phyloP scores from a whole-genome alignment of 2,888 invertebrate species.

The Tetragnatha montana region DNA sequence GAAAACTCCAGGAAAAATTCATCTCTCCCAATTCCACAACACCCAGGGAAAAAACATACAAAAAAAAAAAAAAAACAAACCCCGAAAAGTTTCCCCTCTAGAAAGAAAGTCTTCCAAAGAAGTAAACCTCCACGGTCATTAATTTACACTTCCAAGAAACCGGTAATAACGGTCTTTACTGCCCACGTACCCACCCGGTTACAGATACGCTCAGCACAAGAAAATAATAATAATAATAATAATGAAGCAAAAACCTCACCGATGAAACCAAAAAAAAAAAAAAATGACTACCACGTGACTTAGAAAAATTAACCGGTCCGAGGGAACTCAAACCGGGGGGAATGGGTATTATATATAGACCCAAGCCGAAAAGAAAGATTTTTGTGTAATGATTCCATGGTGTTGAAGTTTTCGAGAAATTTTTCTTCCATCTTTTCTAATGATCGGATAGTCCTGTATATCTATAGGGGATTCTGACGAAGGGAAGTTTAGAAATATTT shows the following conservation, averaged over 20 bases:
- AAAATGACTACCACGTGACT: conserved; percentile 25
- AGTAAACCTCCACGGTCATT: conserved; percentile 44
- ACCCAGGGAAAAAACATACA: not conserved
- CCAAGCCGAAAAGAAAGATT: conserved; percentile 2
- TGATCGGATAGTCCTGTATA: not conserved
- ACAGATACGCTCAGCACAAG: conserved; percentile 4
- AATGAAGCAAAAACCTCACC: conserved; percentile 22
- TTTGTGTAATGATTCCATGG: not conserved
- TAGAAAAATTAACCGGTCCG: conserved; percentile 33
- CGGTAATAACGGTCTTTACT: conserved; percentile 52
- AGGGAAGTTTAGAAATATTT: too few species aligned
- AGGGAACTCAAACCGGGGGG: not conserved
- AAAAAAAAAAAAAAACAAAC: not conserved
- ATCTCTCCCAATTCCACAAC: conserved; percentile 24
- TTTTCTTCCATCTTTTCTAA: not conserved
- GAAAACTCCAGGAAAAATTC: conserved; percentile 23
- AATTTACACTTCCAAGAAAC: conserved; percentile 60
- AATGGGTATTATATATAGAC: not conserved
- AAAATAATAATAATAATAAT: not conserved
- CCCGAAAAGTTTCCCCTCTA: not conserved
- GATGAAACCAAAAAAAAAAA: not conserved
- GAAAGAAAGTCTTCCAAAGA: not conserved
- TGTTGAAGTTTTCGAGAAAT: not conserved
- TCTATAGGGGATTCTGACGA: too few species aligned
- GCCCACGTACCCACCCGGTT: conserved; percentile 20